Evolutionary conservation across 2,797 vertebrate genomes (phyloP), one percentile per base, ranked within the genome.

Genomic region (Salmo trutta): DNA sequence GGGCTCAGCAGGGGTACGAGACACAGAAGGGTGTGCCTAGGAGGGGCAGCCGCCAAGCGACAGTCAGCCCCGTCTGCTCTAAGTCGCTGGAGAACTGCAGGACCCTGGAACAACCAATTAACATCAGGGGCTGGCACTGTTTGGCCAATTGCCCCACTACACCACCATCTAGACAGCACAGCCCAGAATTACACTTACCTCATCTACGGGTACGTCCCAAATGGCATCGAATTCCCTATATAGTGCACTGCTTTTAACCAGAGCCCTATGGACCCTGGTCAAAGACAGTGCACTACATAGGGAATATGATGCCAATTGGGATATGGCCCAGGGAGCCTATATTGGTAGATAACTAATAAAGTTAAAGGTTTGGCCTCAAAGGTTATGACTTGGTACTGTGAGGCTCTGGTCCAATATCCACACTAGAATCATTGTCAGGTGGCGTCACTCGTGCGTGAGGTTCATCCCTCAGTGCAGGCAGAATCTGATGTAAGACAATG

Each of bases 1-100:
- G 7, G 56, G 4, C n/a, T 62, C 86, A 88, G 89, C 88, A 86
- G 90, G 89, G 84, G 83, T 85, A 86, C 84, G 70, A 88, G 85
- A 90, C 85, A 87, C 77, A 70, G 80, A 79, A 84, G 87, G 80
- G 83, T 62, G 21, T 64, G 59, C 54, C 17, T 59, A n/a, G n/a
- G 54, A 6, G 54, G 54, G 19, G 59, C 59, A 12, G n/a, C 7
- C 21, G 21, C n/a, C 59, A 79, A 78, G 84, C 2, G 69, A 67
- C 73, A 76, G 85, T 76, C 76, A 82, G 69, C 78, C 54, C 70
- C 84, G 75, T 52, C 83, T 79, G 85, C 17, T 68, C 77, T 69
- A 80, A 62, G 84, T 79, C 82, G 88, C 78, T 75, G 73, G 31
- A 69, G 75, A 87, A 91, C 59, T 24, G 59, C 3, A 64, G 21